Percentiles rank a stretch among this genome's conserved stretches.
These are phyloP conservation scores for Acridotheres tristis DNA, from an alignment of 2,797 vertebrate species.

Conservation along the genomic window DNA sequence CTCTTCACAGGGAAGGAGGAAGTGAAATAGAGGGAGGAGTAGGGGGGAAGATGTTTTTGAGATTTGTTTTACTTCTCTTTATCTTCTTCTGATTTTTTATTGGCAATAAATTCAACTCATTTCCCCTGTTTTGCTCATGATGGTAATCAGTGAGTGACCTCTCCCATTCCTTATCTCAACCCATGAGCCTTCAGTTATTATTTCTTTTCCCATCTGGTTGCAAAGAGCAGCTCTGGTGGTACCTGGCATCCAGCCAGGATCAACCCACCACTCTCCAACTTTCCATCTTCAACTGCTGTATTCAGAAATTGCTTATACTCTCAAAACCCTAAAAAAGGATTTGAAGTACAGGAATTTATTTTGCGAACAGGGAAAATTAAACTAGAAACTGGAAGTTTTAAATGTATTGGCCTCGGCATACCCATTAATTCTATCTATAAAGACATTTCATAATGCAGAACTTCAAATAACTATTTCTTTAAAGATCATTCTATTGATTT, in stretches of 20 bases:
- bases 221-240: background rate
- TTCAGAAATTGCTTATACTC: background rate
- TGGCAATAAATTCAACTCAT: background rate
- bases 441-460: background rate
- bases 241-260: background rate
- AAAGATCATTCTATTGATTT: background rate
- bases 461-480: background rate
- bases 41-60: background rate
- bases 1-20: background rate
- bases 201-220: background rate
- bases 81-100: background rate
- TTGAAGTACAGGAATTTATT: background rate
- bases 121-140: background rate
- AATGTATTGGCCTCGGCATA: background rate
- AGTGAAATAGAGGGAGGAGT: background rate
- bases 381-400: background rate
- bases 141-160: background rate
- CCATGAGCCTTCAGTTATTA: background rate
- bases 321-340: background rate
- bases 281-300: background rate
- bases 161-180: background rate
- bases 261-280: background rate
- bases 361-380: background rate
- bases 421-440: background rate
- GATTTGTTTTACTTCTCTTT: background rate